These are phyloP conservation scores for Campylomormyrus numenius DNA, from an alignment of 2,113 vertebrate genomes.

Conservation along the genomic window DNA sequence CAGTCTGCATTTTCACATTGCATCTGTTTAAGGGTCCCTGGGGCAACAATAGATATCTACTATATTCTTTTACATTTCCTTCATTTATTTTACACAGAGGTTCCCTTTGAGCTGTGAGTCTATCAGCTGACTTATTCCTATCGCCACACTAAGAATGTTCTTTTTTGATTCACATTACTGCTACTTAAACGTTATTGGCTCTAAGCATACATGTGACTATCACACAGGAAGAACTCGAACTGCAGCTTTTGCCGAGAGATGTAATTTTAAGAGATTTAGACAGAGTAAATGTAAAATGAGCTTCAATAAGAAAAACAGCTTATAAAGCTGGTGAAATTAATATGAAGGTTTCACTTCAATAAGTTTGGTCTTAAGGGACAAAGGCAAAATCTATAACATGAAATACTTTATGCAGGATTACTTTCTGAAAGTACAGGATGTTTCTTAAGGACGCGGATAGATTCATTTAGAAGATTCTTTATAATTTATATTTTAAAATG, in stretches of 20 bases:
- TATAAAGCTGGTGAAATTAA: background rate
- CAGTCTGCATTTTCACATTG: background rate
- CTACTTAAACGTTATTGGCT: background rate
- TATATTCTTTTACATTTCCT: background rate
- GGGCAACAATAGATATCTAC: background rate
- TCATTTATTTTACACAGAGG: background rate
- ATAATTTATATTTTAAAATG: background rate
- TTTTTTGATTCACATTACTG: background rate
- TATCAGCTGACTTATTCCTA: background rate
- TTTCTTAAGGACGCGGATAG: background rate
- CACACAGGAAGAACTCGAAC: background rate
- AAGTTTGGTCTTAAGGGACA: background rate
- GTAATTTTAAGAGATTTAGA: background rate
- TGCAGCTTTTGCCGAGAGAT: background rate
- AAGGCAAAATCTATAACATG: background rate
- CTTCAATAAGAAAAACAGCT: background rate
- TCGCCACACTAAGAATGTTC: background rate
- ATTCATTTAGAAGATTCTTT: background rate
- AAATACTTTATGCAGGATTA: background rate
- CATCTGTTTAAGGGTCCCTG: background rate
- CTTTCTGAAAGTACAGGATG: background rate
- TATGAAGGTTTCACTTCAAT: background rate
- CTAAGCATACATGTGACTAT: background rate
- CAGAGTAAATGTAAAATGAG: slow-evolving; percentile 11
- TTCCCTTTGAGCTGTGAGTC: background rate